Percentiles rank a stretch among this genome's conserved stretches.
Conservation (phyloP, 2,888 invertebrate species). For the Lasioglossum calceatum region DNA sequence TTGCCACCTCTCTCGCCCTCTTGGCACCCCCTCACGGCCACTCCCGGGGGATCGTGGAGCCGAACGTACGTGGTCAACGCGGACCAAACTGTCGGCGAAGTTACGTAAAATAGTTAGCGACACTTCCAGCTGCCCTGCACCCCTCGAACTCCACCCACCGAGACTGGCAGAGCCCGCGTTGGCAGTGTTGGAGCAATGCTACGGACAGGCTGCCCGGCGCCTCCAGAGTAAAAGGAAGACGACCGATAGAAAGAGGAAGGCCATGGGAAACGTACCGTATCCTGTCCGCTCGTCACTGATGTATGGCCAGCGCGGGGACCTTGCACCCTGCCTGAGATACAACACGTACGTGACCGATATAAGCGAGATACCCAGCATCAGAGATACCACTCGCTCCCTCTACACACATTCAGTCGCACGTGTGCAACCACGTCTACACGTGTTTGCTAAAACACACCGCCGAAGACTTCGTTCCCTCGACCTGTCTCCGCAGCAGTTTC, state of each 20-base stretch:
- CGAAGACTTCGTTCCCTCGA: constrained; percentile 8
- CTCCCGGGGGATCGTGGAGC: constrained; percentile 80
- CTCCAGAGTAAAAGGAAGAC: constrained; percentile 70
- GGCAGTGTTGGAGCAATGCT: constrained; percentile 51
- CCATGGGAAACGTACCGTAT: constrained; percentile 65
- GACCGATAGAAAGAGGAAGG: constrained; percentile 59
- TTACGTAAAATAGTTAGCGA: constrained; percentile 85
- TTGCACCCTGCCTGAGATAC: constrained; percentile 78
- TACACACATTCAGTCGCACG: constrained; percentile 29
- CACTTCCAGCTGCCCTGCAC: constrained; percentile 78
- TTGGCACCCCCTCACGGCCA: constrained; percentile 62
- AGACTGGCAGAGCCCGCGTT: constrained; percentile 43
- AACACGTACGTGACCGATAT: constrained; percentile 83
- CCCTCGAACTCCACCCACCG: constrained; percentile 52
- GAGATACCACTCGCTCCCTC: constrained; percentile 41
- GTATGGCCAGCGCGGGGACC: constrained; percentile 77
- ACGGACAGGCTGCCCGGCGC: constrained; percentile 67
- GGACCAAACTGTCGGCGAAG: constrained; percentile 84
- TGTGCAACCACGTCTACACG: background rate
- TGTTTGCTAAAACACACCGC: constrained; percentile 14
- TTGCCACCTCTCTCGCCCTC: constrained; percentile 51
- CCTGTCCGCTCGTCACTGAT: constrained; percentile 80
- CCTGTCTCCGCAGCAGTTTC: constrained; percentile 5
- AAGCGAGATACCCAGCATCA: constrained; percentile 62
- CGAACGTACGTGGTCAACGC: constrained; percentile 84